phyloP scores from a whole-genome alignment of 2,888 invertebrate genomes.

The Amiota mariae region DNA sequence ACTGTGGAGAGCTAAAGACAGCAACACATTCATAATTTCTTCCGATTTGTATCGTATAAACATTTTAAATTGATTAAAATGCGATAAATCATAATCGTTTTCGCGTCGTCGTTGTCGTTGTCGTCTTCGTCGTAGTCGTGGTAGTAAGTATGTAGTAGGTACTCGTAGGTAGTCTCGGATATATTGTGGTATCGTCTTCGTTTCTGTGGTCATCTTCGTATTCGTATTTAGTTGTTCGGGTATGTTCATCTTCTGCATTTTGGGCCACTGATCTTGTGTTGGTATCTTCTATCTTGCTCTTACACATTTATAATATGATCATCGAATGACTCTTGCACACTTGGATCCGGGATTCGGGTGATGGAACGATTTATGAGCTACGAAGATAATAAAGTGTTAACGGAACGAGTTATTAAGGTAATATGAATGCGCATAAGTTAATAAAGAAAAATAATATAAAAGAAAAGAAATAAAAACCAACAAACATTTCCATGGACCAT shows the following conservation, averaged over 20 bases:
- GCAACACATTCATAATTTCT: conserved; percentile 66
- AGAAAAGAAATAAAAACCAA: neutral
- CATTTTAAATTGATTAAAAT: conserved; percentile 72
- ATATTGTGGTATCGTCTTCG: neutral
- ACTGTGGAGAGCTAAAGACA: conserved; percentile 67
- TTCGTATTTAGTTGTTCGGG: conserved; percentile 26
- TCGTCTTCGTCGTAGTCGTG: conserved; percentile 28
- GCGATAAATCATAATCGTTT: conserved; percentile 72
- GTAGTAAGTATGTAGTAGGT: neutral
- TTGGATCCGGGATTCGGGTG: conserved; percentile 40
- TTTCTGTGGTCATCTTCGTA: conserved; percentile 18
- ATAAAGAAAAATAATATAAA: conserved; percentile 48
- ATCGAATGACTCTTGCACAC: conserved; percentile 23
- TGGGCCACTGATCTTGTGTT: neutral
- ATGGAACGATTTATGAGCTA: conserved; percentile 68
- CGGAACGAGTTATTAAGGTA: conserved; percentile 70
- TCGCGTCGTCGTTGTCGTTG: conserved; percentile 35
- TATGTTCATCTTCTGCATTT: conserved; percentile 24
- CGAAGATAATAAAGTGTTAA: conserved; percentile 70
- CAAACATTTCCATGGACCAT: conserved; percentile 37
- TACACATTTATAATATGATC: conserved; percentile 12
- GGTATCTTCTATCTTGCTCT: conserved; percentile 1
- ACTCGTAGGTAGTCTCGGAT: conserved; percentile 8
- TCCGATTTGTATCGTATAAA: conserved; percentile 68
- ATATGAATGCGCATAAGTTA: conserved; percentile 67